Conservation (phyloP, 2,797 vertebrate genomes). For the Tangara arthus region DNA sequence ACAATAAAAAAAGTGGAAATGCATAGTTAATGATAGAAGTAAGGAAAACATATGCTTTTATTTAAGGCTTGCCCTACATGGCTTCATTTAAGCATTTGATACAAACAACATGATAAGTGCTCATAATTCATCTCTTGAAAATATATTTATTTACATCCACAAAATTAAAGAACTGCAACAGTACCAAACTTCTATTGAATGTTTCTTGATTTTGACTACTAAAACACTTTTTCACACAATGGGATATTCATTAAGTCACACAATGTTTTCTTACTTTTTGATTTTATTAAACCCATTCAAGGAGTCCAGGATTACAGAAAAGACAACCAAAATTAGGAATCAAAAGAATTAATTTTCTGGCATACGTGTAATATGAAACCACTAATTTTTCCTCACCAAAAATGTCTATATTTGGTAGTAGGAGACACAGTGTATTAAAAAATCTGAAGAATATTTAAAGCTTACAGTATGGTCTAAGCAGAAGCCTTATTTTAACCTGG, state of each 20-base stretch:
- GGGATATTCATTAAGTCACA: background rate
- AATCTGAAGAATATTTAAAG: background rate
- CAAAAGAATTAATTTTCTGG: background rate
- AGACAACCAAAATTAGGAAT: background rate
- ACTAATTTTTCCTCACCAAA: background rate
- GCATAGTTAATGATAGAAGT: background rate
- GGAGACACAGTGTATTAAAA: background rate
- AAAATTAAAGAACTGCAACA: background rate
- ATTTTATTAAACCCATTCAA: background rate
- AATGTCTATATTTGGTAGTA: background rate
- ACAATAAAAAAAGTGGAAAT: constrained; percentile 27
- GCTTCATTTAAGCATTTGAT: background rate
- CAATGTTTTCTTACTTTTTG: background rate
- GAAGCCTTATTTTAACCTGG: background rate
- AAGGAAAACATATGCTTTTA: background rate
- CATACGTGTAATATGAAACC: background rate
- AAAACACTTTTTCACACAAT: background rate
- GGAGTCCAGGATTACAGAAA: background rate
- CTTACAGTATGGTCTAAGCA: background rate
- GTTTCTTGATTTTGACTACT: background rate
- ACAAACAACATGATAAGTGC: background rate
- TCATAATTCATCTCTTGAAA: background rate
- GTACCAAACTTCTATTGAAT: background rate
- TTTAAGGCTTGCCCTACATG: background rate
- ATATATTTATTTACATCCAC: background rate